Conservation (phyloP, 2,113 vertebrate genomes). For the human (Homo sapiens) region GRCh38 chr17:8766501-8767000, state of each 20-base stretch:
- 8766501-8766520: slow-evolving; percentile 46
- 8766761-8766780: neutral
- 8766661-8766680: neutral
- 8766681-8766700: neutral
- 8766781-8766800: neutral
- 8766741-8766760: neutral
- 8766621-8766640: neutral
- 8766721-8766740: neutral
- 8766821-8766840: neutral
- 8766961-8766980: neutral
- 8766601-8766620: neutral
- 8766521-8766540: neutral
- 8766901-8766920: neutral
- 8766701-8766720: neutral
- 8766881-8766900: neutral
- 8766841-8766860: neutral
- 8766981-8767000: neutral
- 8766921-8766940: neutral
- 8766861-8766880: neutral
- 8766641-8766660: neutral
- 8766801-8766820: neutral
- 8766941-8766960: neutral
- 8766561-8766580: neutral
- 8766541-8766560: neutral
- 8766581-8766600: slow-evolving; percentile 10